phyloP scores from a whole-genome alignment of 64 coral and sea anemone genomes.

The Pocillopora damicornis region DNA sequence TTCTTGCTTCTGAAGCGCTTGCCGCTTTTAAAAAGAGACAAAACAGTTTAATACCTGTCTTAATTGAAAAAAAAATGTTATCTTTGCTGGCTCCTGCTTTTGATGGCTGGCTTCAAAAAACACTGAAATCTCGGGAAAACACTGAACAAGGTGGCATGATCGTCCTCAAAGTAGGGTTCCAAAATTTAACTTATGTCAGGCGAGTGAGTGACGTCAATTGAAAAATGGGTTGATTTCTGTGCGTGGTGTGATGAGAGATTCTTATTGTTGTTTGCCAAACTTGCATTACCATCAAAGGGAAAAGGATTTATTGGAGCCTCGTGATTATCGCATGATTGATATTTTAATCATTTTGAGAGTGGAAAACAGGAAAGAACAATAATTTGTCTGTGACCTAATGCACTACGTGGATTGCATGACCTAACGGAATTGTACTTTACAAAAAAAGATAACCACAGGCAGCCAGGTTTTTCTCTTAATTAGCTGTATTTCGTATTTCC shows the following conservation, averaged over 20 bases:
- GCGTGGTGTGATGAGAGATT: constrained; percentile 1
- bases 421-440: too few species aligned
- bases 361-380: too few species aligned
- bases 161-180: neutral
- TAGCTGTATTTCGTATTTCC: too few species aligned
- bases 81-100: neutral
- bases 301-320: neutral
- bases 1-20: too few species aligned
- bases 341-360: too few species aligned
- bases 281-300: neutral
- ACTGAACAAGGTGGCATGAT: neutral
- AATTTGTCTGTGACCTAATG: too few species aligned
- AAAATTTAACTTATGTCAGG: neutral
- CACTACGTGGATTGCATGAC: too few species aligned
- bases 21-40: too few species aligned
- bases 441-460: too few species aligned
- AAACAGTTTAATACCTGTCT: too few species aligned
- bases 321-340: neutral
- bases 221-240: neutral
- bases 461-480: too few species aligned
- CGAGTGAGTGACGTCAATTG: neutral
- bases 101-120: neutral
- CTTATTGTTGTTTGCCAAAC: neutral
- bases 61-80: too few species aligned
- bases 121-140: neutral